These are phyloP conservation scores for Hydraecia micacea DNA, from an alignment of 2,888 invertebrate genomes.

Conservation along the genomic window DNA sequence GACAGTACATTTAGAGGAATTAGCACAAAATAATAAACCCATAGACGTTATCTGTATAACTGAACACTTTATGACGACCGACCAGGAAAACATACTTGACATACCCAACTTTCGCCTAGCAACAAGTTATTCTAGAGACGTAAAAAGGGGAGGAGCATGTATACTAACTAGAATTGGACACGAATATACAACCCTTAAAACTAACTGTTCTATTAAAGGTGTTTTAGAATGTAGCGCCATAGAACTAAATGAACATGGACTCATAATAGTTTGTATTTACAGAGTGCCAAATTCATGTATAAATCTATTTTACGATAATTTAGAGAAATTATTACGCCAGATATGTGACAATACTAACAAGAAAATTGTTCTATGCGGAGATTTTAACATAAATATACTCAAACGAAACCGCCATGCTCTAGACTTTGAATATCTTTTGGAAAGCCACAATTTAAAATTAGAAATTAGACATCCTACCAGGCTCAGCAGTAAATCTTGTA, in stretches of 20 bases:
- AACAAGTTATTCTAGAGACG: not conserved
- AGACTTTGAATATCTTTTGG: not conserved
- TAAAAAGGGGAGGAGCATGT: not conserved
- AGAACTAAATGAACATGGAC: not conserved
- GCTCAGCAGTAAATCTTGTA: too few relatives aligned
- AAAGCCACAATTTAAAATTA: too few relatives aligned
- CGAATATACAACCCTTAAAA: not conserved
- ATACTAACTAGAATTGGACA: not conserved
- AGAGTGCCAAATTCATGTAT: constrained; percentile 3
- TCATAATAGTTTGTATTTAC: not conserved
- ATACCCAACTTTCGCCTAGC: not conserved
- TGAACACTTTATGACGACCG: not conserved
- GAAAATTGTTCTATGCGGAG: too few relatives aligned
- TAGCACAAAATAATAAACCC: not conserved
- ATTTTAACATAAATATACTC: too few relatives aligned
- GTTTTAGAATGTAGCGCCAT: not conserved
- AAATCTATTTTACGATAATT: not conserved
- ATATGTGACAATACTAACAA: not conserved
- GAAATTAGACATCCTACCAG: not conserved
- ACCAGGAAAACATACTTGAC: not conserved
- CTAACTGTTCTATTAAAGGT: not conserved
- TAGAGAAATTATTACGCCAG: not conserved
- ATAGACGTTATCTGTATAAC: not conserved
- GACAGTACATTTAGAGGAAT: not conserved
- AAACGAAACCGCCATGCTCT: not conserved